phyloP scores from a whole-genome alignment of 1,140 invertebrate species.

The Epicauta chinensis region DNA sequence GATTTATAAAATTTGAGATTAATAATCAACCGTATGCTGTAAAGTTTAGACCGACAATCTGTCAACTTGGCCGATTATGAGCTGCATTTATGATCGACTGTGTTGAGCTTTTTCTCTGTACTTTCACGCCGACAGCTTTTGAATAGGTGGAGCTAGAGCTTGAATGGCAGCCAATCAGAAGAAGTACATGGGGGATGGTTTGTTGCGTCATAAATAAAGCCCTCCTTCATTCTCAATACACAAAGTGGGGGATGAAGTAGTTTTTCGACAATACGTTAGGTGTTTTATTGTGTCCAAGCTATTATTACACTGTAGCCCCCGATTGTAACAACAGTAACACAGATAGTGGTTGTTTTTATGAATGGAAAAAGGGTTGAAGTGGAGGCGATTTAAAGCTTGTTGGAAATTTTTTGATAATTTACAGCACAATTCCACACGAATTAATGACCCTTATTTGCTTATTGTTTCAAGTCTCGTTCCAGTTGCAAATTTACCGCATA shows the following conservation, averaged over 20 bases:
- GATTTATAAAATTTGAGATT: neutral
- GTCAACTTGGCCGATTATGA: slow-evolving; percentile 31
- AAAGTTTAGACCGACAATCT: slow-evolving; percentile 22
- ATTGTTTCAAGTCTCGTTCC: no score
- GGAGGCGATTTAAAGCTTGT: no score
- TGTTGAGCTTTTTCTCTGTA: slow-evolving; percentile 32
- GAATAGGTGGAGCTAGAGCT: slow-evolving; percentile 30
- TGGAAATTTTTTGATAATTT: no score
- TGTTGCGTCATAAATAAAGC: slow-evolving; percentile 31
- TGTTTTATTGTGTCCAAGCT: slow-evolving; percentile 19
- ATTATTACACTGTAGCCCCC: neutral
- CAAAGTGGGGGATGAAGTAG: slow-evolving; percentile 17
- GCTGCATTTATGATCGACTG: slow-evolving; percentile 38
- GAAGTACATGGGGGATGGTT: slow-evolving; percentile 17
- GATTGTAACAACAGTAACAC: no score
- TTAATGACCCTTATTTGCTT: no score
- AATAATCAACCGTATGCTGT: neutral
- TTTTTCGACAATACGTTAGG: slow-evolving; percentile 13
- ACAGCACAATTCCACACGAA: no score
- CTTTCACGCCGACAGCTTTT: slow-evolving; percentile 21
- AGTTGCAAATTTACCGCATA: no score
- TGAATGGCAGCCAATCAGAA: slow-evolving; percentile 30
- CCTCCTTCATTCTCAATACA: slow-evolving; percentile 20
- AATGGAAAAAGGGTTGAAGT: no score
- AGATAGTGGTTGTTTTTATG: no score